Conservation (phyloP, 2,888 invertebrate genomes). For the Sicus ferrugineus region DNA sequence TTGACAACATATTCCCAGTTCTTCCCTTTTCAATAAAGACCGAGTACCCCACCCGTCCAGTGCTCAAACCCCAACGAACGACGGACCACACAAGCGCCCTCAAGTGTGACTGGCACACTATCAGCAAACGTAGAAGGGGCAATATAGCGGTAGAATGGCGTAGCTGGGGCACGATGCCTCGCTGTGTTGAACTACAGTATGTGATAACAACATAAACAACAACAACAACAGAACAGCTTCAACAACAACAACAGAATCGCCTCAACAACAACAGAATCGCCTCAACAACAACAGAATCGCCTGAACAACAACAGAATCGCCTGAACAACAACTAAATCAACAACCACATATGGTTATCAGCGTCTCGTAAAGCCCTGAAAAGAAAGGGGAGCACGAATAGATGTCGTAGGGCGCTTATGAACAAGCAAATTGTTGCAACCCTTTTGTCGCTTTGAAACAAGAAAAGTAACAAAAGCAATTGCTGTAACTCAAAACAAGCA, state of each 20-base stretch:
- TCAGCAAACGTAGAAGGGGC: background rate
- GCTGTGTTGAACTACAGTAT: too few species aligned
- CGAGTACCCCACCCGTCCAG: background rate
- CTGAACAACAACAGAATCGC: background rate
- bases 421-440: too few species aligned
- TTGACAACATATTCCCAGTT: background rate
- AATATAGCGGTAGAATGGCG: background rate
- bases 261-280: background rate
- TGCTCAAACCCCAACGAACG: background rate
- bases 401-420: too few species aligned
- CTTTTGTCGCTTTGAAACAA: too few species aligned
- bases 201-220: background rate
- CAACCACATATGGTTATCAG: background rate
- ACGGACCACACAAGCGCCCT: background rate
- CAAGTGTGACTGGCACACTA: slow-evolving; percentile 2
- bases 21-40: background rate
- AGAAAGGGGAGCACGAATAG: background rate
- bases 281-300: too few species aligned
- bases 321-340: background rate
- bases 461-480: too few species aligned
- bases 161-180: too few species aligned
- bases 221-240: background rate
- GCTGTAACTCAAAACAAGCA: background rate
- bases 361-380: background rate
- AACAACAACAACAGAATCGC: background rate